These are phyloP conservation scores for Yponomeuta sedellus DNA, from an alignment of 2,888 invertebrate genomes.

Conservation along the genomic window DNA sequence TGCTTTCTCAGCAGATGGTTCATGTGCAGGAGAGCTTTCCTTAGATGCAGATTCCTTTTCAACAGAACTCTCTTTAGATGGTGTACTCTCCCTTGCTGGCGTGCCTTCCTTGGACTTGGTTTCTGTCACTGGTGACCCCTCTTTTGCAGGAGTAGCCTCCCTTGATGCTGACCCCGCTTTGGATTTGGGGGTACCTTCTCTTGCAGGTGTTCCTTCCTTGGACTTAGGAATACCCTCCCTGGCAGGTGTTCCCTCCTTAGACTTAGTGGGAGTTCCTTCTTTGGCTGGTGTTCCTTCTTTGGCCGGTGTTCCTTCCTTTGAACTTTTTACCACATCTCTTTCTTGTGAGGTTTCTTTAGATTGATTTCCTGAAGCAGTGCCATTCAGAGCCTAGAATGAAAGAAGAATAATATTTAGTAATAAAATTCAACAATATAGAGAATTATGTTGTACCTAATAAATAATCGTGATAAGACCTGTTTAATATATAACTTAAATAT, in stretches of 20 bases:
- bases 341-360: conserved; percentile 52
- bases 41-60: conserved; percentile 31
- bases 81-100: conserved; percentile 21
- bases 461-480: too few relatives aligned
- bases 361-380: conserved; percentile 41
- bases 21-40: conserved; percentile 18
- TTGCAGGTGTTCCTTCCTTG: conserved; percentile 20
- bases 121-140: conserved; percentile 34
- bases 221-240: conserved; percentile 17
- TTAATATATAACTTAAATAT: too few relatives aligned
- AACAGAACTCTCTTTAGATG: conserved; percentile 20
- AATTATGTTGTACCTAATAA: too few relatives aligned
- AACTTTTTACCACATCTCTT: conserved; percentile 33
- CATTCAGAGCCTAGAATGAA: conserved; percentile 49
- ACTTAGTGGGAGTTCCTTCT: conserved; percentile 14
- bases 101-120: conserved; percentile 20
- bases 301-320: conserved; percentile 4
- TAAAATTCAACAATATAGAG: too few relatives aligned
- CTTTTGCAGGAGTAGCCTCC: conserved; percentile 34
- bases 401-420: conserved; percentile 2
- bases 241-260: conserved; percentile 20
- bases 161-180: conserved; percentile 34
- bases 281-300: conserved; percentile 23
- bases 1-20: conserved; percentile 4
- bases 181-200: conserved; percentile 25